phyloP scores from a whole-genome alignment of 2,113 vertebrate species.

The Sinocyclocheilus grahami region DNA sequence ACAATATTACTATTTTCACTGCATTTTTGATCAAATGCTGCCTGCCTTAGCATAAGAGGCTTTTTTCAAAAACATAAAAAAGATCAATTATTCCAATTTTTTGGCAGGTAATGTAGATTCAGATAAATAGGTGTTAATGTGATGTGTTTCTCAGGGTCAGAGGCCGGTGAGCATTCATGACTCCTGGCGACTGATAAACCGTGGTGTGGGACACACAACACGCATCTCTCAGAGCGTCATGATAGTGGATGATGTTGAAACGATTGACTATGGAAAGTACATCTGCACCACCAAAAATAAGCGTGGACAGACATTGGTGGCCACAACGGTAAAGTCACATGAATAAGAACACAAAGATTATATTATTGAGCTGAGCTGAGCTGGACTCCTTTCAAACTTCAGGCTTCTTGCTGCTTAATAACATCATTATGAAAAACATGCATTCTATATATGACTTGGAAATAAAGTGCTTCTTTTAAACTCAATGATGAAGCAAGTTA shows the following conservation, averaged over 20 bases:
- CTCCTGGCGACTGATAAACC: conserved; percentile 86
- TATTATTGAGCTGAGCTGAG: conserved; percentile 1
- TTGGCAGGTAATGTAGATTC: neutral
- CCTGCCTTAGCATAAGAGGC: neutral
- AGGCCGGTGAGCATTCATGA: conserved; percentile 81
- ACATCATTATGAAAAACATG: conserved; percentile 1
- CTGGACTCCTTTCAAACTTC: conserved; percentile 16
- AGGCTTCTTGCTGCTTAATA: conserved; percentile 9
- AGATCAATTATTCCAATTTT: neutral
- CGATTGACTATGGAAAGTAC: conserved; percentile 86
- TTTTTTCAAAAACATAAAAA: neutral
- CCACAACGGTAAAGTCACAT: conserved; percentile 67
- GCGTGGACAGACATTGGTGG: conserved; percentile 84
- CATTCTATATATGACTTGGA: neutral
- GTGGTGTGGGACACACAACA: conserved; percentile 84
- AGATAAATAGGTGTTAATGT: neutral
- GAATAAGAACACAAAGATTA: conserved; percentile 50
- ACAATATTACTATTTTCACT: neutral
- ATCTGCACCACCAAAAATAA: conserved; percentile 86
- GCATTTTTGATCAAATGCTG: neutral
- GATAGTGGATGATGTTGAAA: conserved; percentile 83
- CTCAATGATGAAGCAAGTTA: too few species aligned
- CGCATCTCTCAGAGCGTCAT: conserved; percentile 86
- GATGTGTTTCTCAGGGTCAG: conserved; percentile 68
- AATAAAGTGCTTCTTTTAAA: conserved; percentile 38